A percentile compares a stretch with the other conserved stretches of the same genome.
Evolutionary conservation across 2,113 vertebrate genomes (phyloP).

Genomic region (Ramphastos sulfuratus): DNA sequence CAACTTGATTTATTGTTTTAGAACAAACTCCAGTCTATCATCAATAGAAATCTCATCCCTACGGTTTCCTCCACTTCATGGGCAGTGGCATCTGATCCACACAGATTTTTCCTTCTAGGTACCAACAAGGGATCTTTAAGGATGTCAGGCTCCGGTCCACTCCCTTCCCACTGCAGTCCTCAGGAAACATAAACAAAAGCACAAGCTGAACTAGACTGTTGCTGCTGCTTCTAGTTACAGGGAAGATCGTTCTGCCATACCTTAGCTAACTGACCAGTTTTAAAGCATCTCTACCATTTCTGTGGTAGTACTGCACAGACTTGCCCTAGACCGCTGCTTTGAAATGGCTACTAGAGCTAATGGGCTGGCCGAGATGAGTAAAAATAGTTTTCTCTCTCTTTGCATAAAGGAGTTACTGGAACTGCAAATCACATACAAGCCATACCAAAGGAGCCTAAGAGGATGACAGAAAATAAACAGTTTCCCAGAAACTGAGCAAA

Average conservation of each 20-base stretch:
- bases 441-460: background rate
- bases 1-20: background rate
- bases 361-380: background rate
- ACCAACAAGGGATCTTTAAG: background rate
- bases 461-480: background rate
- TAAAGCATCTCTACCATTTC: background rate
- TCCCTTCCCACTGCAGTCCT: background rate
- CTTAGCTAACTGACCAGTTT: background rate
- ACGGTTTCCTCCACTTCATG: background rate
- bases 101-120: background rate
- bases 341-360: background rate
- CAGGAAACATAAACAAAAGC: background rate
- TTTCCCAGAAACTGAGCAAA: background rate
- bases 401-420: background rate
- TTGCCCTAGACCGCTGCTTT: background rate
- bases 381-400: background rate
- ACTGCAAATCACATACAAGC: background rate
- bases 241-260: no score
- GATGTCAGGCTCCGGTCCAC: background rate
- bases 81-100: background rate
- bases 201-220: background rate
- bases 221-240: background rate
- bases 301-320: accelerated
- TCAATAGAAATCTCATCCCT: background rate
- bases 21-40: background rate